Conservation (phyloP, 2,113 vertebrate genomes). For the Ascaphus truei region DNA sequence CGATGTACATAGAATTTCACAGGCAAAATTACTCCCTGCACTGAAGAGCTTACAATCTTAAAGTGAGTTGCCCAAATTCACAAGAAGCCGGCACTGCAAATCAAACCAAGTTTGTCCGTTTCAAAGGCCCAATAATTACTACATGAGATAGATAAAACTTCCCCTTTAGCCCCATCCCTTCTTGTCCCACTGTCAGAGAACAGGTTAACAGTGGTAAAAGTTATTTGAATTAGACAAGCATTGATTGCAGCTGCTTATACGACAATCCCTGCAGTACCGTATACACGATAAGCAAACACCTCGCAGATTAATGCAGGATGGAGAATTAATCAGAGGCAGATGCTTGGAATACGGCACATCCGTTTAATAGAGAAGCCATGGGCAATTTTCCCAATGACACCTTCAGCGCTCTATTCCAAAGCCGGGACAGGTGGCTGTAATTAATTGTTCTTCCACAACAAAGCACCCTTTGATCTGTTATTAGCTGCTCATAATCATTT, state of each 20-base stretch:
- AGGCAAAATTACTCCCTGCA: too few relatives aligned
- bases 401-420: background rate
- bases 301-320: background rate
- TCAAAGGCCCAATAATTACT: too few relatives aligned
- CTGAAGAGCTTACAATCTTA: too few relatives aligned
- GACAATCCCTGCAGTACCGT: background rate
- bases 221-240: background rate
- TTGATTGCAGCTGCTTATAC: background rate
- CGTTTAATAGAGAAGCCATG: background rate
- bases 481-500: conserved; percentile 1
- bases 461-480: conserved; percentile 14
- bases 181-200: too few relatives aligned
- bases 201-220: too few relatives aligned
- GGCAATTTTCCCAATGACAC: conserved; percentile 7
- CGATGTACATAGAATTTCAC: too few relatives aligned
- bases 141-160: too few relatives aligned
- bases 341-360: background rate
- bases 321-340: background rate
- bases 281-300: background rate
- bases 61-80: too few relatives aligned
- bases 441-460: conserved; percentile 7
- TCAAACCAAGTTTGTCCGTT: too few relatives aligned
- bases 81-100: too few relatives aligned
- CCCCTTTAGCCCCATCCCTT: too few relatives aligned
- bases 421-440: conserved; percentile 8